A percentile compares a stretch with the other conserved stretches of the same genome.
Conservation (phyloP, 1,140 invertebrate species). For the Conus betulinus region DNA sequence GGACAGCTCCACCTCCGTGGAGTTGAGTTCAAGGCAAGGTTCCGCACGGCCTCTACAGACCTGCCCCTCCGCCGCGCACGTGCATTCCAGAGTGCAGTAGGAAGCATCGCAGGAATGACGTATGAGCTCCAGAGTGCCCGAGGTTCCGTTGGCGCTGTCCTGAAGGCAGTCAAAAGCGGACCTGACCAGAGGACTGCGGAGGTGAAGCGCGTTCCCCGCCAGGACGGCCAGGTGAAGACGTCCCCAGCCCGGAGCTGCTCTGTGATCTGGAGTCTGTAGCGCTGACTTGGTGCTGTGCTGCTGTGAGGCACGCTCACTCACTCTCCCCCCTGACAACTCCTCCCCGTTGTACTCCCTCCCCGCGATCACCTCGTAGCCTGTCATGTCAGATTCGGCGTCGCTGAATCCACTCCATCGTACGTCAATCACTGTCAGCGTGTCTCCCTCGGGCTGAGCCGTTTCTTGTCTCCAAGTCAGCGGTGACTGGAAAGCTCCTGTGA, state of each 20-base stretch:
- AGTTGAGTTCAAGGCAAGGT: background rate
- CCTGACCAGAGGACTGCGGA: slow-evolving; percentile 37
- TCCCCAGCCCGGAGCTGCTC: slow-evolving; percentile 29
- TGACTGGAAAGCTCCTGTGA: slow-evolving; percentile 47
- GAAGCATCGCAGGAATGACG: slow-evolving; percentile 47
- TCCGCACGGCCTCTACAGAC: slow-evolving; percentile 32
- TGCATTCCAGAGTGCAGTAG: slow-evolving; percentile 56
- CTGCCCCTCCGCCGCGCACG: slow-evolving; percentile 52
- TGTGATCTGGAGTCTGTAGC: slow-evolving; percentile 14
- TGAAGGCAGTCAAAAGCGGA: slow-evolving; percentile 33
- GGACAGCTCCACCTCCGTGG: background rate
- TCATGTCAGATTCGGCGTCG: slow-evolving; percentile 54
- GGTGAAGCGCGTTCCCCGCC: slow-evolving; percentile 44
- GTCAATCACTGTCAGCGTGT: slow-evolving; percentile 17
- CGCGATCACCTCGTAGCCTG: slow-evolving; percentile 46
- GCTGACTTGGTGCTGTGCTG: slow-evolving; percentile 23
- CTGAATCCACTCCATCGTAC: slow-evolving; percentile 52
- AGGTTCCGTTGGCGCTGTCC: background rate
- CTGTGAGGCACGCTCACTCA: slow-evolving; percentile 24
- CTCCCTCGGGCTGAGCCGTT: background rate
- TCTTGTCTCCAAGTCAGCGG: slow-evolving; percentile 40
- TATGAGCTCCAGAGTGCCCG: slow-evolving; percentile 35
- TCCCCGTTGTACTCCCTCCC: slow-evolving; percentile 46
- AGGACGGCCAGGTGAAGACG: slow-evolving; percentile 39
- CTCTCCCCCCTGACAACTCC: slow-evolving; percentile 48